Evolutionary conservation across 1,140 invertebrate species (phyloP), one percentile per base, ranked within the genome.

Genomic region (Oryctes rhinoceros): DNA sequence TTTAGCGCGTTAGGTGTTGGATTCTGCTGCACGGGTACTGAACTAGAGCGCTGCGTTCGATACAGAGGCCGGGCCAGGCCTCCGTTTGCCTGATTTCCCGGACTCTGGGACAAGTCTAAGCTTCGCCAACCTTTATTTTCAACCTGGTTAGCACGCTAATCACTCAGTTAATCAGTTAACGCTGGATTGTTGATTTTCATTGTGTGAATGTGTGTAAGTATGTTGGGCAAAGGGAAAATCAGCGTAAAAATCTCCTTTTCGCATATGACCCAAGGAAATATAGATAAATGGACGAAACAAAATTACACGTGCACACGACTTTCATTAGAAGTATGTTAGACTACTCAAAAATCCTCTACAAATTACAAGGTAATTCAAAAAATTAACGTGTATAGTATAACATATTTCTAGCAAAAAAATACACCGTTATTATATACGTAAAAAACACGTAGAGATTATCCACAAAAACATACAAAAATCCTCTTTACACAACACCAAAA

Each of bases 21-120:
- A 76, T 86, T 86, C 77, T 89, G 90, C 71, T 90, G 91, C 13
- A 91, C 90, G 30, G 92, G 91, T 88, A 92, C 91, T 13, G 91
- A 92, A 81, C 90, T 91, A 83, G 91, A 92, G 47, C 91, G 87
- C 80, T 91, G 90, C 48, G 91, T 91, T 82, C 89, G 90, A 84
- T 91, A 91, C 78, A 90, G 87, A 78, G 91, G 89, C 80, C 90
- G 86, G 59, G 88, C 85, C 78, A 86, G 82, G 79, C 81, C 82
- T 71, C 83, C 81, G 80, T 83, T 85, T 62, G 84, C 86, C 79
- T 90, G 88, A 74, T 90, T 89, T 77, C 89, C 85, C 65, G 88
- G 86, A 77, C 84, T 83, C 82, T 88, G 88, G 35, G 87, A 81
- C 91, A 91, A 89, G 86, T 93, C 92, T 82, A 93, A 86, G 86